phyloP scores from a whole-genome alignment of 2,113 vertebrate genomes.

The Eudyptes chrysolophus region DNA sequence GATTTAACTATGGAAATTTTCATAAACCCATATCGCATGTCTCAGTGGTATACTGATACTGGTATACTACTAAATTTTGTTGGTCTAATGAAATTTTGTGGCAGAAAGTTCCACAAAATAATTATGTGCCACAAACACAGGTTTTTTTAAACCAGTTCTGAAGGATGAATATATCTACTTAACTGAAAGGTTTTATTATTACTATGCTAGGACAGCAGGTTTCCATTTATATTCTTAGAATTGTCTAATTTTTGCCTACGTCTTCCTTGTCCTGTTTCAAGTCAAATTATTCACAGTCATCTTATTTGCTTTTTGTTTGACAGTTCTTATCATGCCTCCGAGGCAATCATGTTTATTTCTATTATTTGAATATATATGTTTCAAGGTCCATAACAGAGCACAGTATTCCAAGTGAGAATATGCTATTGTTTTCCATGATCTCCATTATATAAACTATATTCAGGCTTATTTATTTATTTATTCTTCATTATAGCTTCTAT shows the following conservation, averaged over 20 bases:
- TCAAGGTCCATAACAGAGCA: neutral
- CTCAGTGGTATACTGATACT: neutral
- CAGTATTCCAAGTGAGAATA: neutral
- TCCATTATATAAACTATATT: neutral
- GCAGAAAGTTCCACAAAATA: neutral
- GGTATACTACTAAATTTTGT: neutral
- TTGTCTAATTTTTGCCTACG: neutral
- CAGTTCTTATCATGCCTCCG: neutral
- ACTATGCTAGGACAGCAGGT: neutral
- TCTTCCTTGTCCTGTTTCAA: neutral
- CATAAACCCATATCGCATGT: rapidly evolving
- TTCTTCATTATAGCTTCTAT: neutral
- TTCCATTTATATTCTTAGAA: neutral
- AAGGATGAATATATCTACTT: neutral
- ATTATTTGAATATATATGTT: neutral
- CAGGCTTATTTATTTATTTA: neutral
- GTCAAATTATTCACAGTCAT: neutral
- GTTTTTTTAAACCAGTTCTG: neutral
- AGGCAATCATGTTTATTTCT: neutral
- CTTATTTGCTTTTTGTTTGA: neutral
- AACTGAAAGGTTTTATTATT: neutral
- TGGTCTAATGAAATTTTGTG: neutral
- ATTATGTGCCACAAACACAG: neutral
- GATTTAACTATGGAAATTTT: neutral
- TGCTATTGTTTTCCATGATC: neutral